These are phyloP conservation scores for Drosophila melanica DNA, from an alignment of 1,140 invertebrate species.

Conservation along the genomic window DNA sequence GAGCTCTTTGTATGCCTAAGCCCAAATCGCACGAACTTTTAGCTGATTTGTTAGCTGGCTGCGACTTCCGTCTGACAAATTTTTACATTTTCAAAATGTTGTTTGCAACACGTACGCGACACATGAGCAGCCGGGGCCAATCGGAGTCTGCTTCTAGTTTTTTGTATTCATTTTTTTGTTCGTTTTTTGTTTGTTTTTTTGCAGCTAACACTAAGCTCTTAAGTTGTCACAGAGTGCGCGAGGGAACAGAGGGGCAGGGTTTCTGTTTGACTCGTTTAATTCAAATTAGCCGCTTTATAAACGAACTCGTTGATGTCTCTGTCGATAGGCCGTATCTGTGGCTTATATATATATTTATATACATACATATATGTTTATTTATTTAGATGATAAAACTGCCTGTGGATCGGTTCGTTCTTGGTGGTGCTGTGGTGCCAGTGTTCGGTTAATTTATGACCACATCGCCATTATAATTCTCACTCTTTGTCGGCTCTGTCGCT, in stretches of 20 bases:
- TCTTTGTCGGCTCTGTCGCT: not conserved
- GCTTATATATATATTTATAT: not conserved
- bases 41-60: not conserved
- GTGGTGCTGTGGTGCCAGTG: not conserved
- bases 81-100: constrained; percentile 43
- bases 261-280: constrained; percentile 22
- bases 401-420: constrained; percentile 18
- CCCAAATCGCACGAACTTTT: constrained; percentile 30
- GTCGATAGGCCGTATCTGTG: constrained; percentile 18
- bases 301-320: constrained; percentile 42
- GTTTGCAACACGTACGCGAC: constrained; percentile 41
- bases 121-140: constrained; percentile 9
- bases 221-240: not conserved
- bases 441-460: constrained; percentile 37
- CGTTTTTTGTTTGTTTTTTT: not conserved
- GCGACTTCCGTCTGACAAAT: constrained; percentile 35
- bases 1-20: constrained; percentile 13
- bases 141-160: not conserved
- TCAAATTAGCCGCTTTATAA: constrained; percentile 51
- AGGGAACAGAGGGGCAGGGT: not conserved
- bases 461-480: constrained; percentile 51
- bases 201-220: not conserved
- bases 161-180: no score
- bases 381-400: constrained; percentile 23
- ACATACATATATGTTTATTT: constrained; percentile 13